Conservation (phyloP, 2,797 vertebrate genomes). For the Eutrigla gurnardus region DNA sequence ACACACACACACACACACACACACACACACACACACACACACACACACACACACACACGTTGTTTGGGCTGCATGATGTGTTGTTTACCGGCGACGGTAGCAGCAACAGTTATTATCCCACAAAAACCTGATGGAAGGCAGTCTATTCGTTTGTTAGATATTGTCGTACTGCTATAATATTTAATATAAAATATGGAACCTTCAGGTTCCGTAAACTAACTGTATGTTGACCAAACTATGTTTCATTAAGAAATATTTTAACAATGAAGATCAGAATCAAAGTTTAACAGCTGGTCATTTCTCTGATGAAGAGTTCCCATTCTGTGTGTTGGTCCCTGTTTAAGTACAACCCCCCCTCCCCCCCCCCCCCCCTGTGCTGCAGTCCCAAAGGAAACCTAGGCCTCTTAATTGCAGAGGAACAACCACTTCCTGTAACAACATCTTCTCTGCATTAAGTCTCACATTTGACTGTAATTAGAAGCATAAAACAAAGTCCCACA, state of each 20-base stretch:
- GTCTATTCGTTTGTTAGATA: too few relatives aligned
- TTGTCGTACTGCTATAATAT: too few relatives aligned
- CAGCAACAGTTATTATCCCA: background rate
- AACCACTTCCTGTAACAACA: constrained; percentile 50
- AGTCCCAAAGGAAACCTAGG: constrained; percentile 39
- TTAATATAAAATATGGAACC: too few relatives aligned
- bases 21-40: too few relatives aligned
- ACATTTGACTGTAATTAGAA: constrained; percentile 49
- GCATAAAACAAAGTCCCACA: constrained; percentile 19
- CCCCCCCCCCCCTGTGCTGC: constrained; percentile 3
- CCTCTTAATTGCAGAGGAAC: constrained; percentile 54
- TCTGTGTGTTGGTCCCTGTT: constrained; percentile 2
- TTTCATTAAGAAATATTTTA: too few relatives aligned
- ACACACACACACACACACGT: background rate
- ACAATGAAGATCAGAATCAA: too few relatives aligned
- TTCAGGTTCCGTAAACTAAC: too few relatives aligned
- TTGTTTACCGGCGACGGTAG: background rate
- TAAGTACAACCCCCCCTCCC: background rate
- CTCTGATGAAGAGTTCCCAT: background rate
- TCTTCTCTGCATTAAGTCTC: constrained; percentile 45
- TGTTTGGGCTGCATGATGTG: too few relatives aligned
- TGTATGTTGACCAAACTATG: too few relatives aligned
- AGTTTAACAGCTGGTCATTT: too few relatives aligned
- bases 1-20: background rate
- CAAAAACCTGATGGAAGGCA: too few relatives aligned